Conservation (phyloP, 2,113 vertebrate genomes). For the Ageneiosus marmoratus region DNA sequence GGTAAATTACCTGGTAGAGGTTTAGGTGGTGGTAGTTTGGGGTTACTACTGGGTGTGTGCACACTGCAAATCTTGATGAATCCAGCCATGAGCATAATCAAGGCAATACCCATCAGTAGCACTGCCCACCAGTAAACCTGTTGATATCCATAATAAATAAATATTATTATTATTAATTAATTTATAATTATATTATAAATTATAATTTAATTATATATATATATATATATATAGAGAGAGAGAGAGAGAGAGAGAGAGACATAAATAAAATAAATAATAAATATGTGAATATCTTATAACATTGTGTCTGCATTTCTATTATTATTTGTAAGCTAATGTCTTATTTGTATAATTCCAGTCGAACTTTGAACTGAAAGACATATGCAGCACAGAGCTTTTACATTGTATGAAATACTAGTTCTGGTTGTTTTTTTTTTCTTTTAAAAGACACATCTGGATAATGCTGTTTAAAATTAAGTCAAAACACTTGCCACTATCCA, state of each 20-base stretch:
- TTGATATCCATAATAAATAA: slow-evolving; percentile 46
- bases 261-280: neutral
- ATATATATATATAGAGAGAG: neutral
- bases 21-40: slow-evolving; percentile 97
- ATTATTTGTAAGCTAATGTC: neutral
- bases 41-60: slow-evolving; percentile 98
- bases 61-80: slow-evolving; percentile 99
- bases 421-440: neutral
- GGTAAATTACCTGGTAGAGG: slow-evolving; percentile 90
- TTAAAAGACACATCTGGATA: neutral
- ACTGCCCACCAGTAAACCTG: slow-evolving; percentile 98
- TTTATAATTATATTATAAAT: too few relatives aligned
- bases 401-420: neutral
- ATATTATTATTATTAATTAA: too few relatives aligned
- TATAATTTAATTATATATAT: too few relatives aligned
- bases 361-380: neutral
- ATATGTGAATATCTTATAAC: neutral
- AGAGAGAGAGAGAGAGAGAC: neutral
- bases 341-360: neutral
- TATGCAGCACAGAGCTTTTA: neutral
- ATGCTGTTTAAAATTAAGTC: neutral
- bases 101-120: slow-evolving; percentile 93
- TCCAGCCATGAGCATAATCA: slow-evolving; percentile 99
- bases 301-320: neutral
- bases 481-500: slow-evolving; percentile 90